These are phyloP conservation scores for Candidula unifasciata DNA, from an alignment of 2,888 invertebrate genomes.

Conservation along the genomic window DNA sequence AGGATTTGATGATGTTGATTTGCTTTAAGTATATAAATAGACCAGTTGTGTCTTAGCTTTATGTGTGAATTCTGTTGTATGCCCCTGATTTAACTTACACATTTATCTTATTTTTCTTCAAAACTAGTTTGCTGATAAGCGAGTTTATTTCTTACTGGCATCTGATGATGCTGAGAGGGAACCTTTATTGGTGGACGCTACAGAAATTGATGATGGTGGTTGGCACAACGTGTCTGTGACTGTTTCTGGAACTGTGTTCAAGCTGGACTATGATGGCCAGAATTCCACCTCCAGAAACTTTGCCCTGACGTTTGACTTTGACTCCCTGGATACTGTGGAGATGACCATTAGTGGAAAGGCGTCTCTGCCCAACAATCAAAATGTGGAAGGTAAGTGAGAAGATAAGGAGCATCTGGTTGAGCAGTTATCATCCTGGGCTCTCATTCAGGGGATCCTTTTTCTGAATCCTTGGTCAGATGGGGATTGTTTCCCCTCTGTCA, in stretches of 20 bases:
- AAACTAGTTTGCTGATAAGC: constrained; percentile 59
- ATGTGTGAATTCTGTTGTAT: too few relatives aligned
- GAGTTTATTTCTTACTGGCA: constrained; percentile 59
- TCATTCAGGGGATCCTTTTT: too few relatives aligned
- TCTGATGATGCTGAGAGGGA: constrained; percentile 45
- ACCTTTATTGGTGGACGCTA: constrained; percentile 60
- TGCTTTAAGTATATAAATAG: too few relatives aligned
- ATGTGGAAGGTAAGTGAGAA: constrained; percentile 55
- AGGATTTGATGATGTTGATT: too few relatives aligned
- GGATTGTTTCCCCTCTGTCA: too few relatives aligned
- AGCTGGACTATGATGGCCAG: constrained; percentile 85
- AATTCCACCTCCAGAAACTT: constrained; percentile 80
- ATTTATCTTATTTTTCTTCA: constrained; percentile 8
- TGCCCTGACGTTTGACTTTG: constrained; percentile 87
- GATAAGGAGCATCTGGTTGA: not conserved
- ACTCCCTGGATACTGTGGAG: constrained; percentile 91
- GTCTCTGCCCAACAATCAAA: constrained; percentile 55
- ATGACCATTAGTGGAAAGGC: constrained; percentile 84
- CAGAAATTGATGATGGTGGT: constrained; percentile 84
- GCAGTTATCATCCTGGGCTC: too few relatives aligned
- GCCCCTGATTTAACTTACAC: too few relatives aligned
- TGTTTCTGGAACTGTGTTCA: constrained; percentile 58
- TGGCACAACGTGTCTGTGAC: constrained; percentile 92
- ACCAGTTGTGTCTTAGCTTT: too few relatives aligned
- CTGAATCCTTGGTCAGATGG: too few relatives aligned